Percentiles rank a stretch among this genome's conserved stretches.
These are phyloP conservation scores for Pluvialis apricaria DNA, from an alignment of 2,113 vertebrate genomes.

Conservation along the genomic window DNA sequence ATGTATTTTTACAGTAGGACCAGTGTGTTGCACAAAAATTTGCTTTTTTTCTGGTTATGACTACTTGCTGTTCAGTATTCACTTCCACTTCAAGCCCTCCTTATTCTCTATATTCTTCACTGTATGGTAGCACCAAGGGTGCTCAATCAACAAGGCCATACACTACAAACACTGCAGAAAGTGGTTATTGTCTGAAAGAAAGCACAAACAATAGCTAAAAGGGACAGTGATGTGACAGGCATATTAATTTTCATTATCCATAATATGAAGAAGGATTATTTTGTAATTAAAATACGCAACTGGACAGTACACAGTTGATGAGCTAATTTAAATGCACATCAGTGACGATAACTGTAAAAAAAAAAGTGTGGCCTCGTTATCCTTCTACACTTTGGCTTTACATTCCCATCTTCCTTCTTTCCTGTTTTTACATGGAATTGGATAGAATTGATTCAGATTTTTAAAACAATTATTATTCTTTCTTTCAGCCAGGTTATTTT, in stretches of 20 bases:
- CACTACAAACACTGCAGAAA: not conserved
- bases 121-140: not conserved
- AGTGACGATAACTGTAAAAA: not conserved
- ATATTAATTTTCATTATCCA: not conserved
- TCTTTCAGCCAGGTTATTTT: not conserved
- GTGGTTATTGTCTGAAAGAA: not conserved
- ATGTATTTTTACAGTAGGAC: not conserved
- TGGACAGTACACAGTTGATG: not conserved
- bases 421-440: not conserved
- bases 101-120: not conserved
- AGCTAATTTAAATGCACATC: not conserved
- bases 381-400: not conserved
- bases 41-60: not conserved
- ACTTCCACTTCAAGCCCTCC: not conserved
- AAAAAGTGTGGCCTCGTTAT: not conserved
- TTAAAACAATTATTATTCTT: not conserved
- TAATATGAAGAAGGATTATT: not conserved
- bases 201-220: not conserved
- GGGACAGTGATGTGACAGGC: not conserved
- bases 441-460: not conserved
- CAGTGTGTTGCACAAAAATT: not conserved
- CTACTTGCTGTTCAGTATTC: not conserved
- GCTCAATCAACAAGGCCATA: not conserved
- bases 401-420: not conserved
- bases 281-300: not conserved